Base-by-base conservation (phyloP, 1,140 invertebrate genomes). In the Drosophila sproati region DNA sequence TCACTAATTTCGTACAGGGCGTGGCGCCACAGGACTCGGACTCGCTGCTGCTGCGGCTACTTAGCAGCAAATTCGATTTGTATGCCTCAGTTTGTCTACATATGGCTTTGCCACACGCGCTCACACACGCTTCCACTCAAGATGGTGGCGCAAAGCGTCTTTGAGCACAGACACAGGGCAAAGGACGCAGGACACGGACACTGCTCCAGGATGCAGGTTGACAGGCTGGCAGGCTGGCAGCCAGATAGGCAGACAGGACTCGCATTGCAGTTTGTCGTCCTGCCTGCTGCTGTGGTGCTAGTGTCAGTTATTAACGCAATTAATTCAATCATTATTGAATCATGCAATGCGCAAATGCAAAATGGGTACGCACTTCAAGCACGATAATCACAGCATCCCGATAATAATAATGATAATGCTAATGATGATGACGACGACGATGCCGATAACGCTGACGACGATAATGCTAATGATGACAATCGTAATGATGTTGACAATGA, bases 221-320 rank as follows among this genome's bases (percentile, higher is more conserved):
- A 43, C 29, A 35, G 3, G 63, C 52, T 54, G 50, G 60, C 35
- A 54, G 20, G 69, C 39, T 35, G 48, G 51, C 35, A 59, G 47
- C 35, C 31, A 20, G 20, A 20, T 20, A 20, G 20, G 20, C 20
- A 20, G 20, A 52, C 32, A 51, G 28, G 68, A 20, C 37, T 32
- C 39, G 50, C 35, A 59, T 20, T 43, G 41, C 39, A 32, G 69
- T 52, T 37, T 54, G 63, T 55, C 45, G 73, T 56, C 66, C 54
- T 32, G n/a, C 70, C 34, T 41, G 69, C 47, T n/a, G 51, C 69
- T 29, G 56, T 73, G 78, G 45, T 51, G 63, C 75, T 89, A 92
- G 90, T 92, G 90, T 91, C 90, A 91, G 87, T 91, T 91, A 92
- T 91, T 91, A 91, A 91, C 91, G 90, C 91, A 92, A 91, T 91